Base-by-base conservation (phyloP, 2,113 vertebrate genomes). In the Paramisgurnus dabryanus region DNA sequence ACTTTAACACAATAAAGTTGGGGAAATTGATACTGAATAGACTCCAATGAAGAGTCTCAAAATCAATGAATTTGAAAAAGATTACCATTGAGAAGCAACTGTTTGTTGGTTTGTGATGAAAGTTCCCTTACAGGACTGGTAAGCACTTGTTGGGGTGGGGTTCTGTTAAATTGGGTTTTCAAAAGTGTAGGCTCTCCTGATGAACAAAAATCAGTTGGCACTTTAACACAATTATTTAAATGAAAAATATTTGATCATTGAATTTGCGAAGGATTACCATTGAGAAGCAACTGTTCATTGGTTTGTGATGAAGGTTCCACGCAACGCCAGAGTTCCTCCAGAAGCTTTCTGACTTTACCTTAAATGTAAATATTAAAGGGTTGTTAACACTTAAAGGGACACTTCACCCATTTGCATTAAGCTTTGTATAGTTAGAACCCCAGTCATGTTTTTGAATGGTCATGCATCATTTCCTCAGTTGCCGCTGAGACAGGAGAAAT, bases 301-400 rank as follows among this genome's bases (percentile, higher is more conserved):
- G 5, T 84, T 49, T 17, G 72, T 49, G 86, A 81, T 53, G 76
- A 84, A 61, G 87, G 87, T 60, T 96, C 93, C 63, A 99, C 90
- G 82, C 97, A 98, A 55, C 90, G 86, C 98, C 97, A 97, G 61
- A 98, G 90, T 69, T 95, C 92, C 80, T 96, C 90, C 8, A 99
- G 83, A 6, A 98, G 91, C 15, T 91, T 82, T 57, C 93, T 94
- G 49, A 98, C 85, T 90, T 94, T 96, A 83, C 91, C 98, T 99
- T 88, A 47, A 80, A 82, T 74, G 47, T 3, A 82, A 73, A 67
- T 78, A 76, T 61, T 13, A 3, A 34, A 34, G 3, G 27, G 27
- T 34, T 1, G 1, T 34, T 34, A 34, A 34, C 27, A 34, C 27
- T 34, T 34, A n/a, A n/a, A n/a, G n/a, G n/a, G n/a, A n/a, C n/a